These are phyloP conservation scores for Squalus acanthias DNA, from an alignment of 2,797 vertebrate species.

Conservation along the genomic window DNA sequence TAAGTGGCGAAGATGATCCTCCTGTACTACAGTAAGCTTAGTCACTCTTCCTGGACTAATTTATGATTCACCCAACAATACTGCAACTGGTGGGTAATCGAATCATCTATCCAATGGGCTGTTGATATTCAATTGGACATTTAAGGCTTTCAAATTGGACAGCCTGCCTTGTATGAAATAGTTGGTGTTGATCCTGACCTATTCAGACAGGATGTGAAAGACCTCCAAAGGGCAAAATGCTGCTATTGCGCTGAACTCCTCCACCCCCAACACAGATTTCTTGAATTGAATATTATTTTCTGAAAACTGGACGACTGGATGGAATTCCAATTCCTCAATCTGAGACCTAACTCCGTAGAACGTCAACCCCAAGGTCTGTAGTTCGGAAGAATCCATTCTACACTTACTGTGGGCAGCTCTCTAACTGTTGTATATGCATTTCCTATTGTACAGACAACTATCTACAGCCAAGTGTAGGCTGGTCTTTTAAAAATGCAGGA, in stretches of 20 bases:
- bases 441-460: not conserved
- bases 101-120: not conserved
- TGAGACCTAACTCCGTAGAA: not conserved
- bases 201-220: not conserved
- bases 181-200: not conserved
- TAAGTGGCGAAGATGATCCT: not conserved
- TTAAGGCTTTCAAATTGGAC: not conserved
- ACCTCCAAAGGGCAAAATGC: not conserved
- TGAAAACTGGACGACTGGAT: not conserved
- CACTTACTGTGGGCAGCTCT: not conserved
- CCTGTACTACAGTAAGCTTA: not conserved
- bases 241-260: not conserved
- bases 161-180: not conserved
- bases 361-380: not conserved
- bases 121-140: not conserved
- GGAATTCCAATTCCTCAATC: conserved; percentile 21
- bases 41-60: not conserved
- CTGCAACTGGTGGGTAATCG: not conserved
- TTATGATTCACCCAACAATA: not conserved
- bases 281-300: not conserved
- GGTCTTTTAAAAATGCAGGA: conserved; percentile 8
- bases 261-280: not conserved
- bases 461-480: not conserved
- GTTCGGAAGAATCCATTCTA: not conserved
- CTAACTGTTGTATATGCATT: not conserved